Conservation (phyloP, 2,888 invertebrate species). For the Euspilapteryx auroguttella region DNA sequence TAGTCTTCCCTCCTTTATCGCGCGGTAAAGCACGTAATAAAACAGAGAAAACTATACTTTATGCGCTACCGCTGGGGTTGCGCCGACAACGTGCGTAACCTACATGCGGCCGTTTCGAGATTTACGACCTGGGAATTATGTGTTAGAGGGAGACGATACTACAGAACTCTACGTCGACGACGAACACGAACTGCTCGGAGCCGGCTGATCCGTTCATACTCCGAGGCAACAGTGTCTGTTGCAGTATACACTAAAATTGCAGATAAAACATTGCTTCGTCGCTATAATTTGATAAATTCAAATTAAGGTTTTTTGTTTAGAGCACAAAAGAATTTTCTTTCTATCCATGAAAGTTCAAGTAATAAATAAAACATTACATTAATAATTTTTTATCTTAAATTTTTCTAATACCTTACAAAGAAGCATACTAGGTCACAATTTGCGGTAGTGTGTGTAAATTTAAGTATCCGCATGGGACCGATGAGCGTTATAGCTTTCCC, state of each 20-base stretch:
- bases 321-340: no score
- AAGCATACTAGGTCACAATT: constrained; percentile 52
- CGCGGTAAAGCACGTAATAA: constrained; percentile 50
- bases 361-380: not conserved
- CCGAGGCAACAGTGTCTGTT: constrained; percentile 32
- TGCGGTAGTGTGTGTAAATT: constrained; percentile 54
- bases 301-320: no score
- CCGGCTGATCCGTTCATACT: constrained; percentile 38
- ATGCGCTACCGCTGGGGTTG: constrained; percentile 49
- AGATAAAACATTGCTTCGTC: constrained; percentile 10
- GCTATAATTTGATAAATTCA: not conserved
- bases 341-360: no score
- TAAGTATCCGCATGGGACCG: constrained; percentile 59
- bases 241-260: constrained; percentile 23
- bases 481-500: constrained; percentile 60
- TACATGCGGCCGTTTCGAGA: constrained; percentile 64
- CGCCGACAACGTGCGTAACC: constrained; percentile 61
- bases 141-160: constrained; percentile 56
- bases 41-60: constrained; percentile 61
- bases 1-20: constrained; percentile 56
- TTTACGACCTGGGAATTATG: constrained; percentile 64
- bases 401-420: constrained; percentile 14
- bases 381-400: constrained; percentile 17
- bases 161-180: constrained; percentile 48
- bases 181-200: constrained; percentile 34